Base-by-base conservation (phyloP, 2,113 vertebrate genomes). In the Dasyurus viverrinus region DNA sequence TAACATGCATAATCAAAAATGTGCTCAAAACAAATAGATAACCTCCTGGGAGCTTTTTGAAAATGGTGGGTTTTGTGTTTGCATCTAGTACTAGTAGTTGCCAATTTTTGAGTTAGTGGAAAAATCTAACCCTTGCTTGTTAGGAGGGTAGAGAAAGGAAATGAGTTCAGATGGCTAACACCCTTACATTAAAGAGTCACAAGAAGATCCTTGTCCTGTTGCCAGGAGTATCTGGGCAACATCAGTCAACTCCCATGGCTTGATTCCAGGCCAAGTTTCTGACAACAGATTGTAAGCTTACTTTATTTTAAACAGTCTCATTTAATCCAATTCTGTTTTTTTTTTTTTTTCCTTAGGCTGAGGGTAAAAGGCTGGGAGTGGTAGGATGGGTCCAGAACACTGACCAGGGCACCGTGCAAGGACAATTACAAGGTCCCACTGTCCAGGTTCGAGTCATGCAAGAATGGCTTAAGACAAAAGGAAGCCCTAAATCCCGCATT, bases 361-460 rank as follows among this genome's bases (percentile, higher is more conserved):
- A 99, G 76, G 99, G 99, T 2, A 99, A 99, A 98, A 99, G 98
- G 50, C 98, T 99, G 10, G 99, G 99, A 48, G 98, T 99, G 53
- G 99, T 99, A 10, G 99, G 99, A 91, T 99, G 99, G 99, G 99
- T 99, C 95, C 98, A 98, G 95, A 99, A 99, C 89, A 99, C 99
- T 0, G 93, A 97, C 1, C 97, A 97, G 0, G 99, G 99, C 96
- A 99, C 99, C 0, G 99, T 99, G 53, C 98, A 98, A 92, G 99
- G 99, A 1, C 97, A 97, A 0, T 8, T 98, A 90, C 99, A 99
- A 92, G 97, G 99, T 5, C 99, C 99, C 0, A 0, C 95, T 11
- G 97, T 96, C 95, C 98, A 98, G 89, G 99, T 99, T 2, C 98
- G 90, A 94, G 98, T 98, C 92, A 99, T 99, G 99, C 99, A 99